Base-by-base conservation (phyloP, 2,797 vertebrate genomes). In the Somateria mollissima region DNA sequence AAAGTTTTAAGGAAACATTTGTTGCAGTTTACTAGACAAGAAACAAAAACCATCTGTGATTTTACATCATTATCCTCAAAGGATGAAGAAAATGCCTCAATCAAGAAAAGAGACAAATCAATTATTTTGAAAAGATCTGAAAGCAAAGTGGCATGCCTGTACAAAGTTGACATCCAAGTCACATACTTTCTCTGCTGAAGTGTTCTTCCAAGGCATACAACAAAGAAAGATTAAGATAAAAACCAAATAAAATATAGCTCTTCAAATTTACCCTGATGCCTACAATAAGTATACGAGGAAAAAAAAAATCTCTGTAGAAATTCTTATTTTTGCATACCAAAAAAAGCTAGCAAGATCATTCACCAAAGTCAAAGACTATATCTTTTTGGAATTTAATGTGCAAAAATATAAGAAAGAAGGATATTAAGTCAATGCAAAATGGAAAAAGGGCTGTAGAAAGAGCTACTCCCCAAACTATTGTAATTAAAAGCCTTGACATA, bases 401-500 rank as follows among this genome's bases (percentile, higher is more conserved):
- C 45, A 72, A 65, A 74, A 91, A 82, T 21, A 22, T 17, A 85
- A 91, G 37, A 36, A 56, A n/a, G 41, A 81, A 74, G 49, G 32
- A 15, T 36, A 45, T 58, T 28, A 79, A 87, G 37, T 37, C 56
- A 88, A 84, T 82, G 36, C 8, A 93, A 84, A 92, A 79, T 80
- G 69, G 84, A 80, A 90, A 90, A 90, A 90, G 62, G n/a, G 21
- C 18, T 4, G 30, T 71, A 37, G 91, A 94, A 94, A 89, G 53
- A 92, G 34, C 75, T 75, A 21, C 54, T 77, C 94, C 92, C 78
- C 75, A 51, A 95, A 81, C 66, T 72, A 30, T 28, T 72, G 84
- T 75, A 96, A 96, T 93, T 94, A 97, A 95, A 95, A 93, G 41
- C 88, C 88, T 80, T 87, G 84, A 85, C 95, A 94, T 85, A 89